Evolutionary conservation across 2,797 vertebrate species (phyloP).

Genomic region (Petrocephalus schoutedeni): DNA sequence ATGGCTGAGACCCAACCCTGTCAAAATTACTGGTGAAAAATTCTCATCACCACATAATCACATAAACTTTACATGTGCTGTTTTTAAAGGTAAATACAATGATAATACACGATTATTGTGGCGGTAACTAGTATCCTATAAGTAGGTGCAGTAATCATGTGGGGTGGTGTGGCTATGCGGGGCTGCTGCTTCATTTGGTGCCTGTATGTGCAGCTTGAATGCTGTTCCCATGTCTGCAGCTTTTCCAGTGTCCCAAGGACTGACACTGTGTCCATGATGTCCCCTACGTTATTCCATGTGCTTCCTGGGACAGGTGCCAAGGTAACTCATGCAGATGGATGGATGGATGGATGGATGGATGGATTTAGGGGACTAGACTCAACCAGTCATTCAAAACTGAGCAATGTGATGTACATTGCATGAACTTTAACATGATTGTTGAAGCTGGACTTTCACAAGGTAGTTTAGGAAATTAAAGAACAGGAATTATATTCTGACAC

Average conservation of each 20-base stretch:
- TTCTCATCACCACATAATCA: background rate
- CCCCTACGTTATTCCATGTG: background rate
- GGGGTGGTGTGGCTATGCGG: background rate
- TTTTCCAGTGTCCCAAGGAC: background rate
- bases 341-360: background rate
- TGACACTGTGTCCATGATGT: background rate
- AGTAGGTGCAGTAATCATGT: background rate
- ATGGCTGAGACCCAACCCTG: background rate
- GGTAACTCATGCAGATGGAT: background rate
- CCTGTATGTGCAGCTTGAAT: background rate
- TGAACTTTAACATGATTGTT: background rate
- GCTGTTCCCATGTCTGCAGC: background rate
- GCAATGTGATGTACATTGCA: background rate
- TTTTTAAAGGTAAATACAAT: background rate
- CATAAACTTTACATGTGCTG: background rate
- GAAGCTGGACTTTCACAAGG: background rate
- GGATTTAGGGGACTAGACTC: background rate
- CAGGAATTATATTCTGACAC: background rate
- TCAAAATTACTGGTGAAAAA: background rate
- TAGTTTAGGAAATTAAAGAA: background rate
- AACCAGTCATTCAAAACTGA: background rate
- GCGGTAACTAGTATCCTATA: background rate
- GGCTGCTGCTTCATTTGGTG: background rate
- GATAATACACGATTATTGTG: background rate
- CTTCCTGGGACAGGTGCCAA: background rate